Base-by-base conservation (phyloP, 30 jellyfish, hydroid and myxozoan species). In the Morbakka virulenta region DNA sequence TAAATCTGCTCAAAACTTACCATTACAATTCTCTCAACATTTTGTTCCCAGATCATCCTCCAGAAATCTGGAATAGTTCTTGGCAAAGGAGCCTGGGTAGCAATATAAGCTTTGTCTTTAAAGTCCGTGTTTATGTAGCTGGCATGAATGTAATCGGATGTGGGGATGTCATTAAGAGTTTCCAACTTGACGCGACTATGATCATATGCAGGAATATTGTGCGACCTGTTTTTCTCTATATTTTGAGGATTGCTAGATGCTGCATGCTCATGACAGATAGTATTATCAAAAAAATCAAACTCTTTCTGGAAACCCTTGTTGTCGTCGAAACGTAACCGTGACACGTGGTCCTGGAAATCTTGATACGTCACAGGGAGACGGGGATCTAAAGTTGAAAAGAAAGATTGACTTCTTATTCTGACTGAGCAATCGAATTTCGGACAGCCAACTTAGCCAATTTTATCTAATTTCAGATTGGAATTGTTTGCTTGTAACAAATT, bases 11-110 rank as follows among this genome's bases (percentile, higher is more conserved):
- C n/a, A n/a, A n/a, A 35, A 13, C 91, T 4, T 34, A 82, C 88
- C 97, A 81, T 89, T 0, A 89, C 91, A 31, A 89, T 80, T 3
- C 31, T 61, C 75, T 74, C 64, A 20, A 84, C 30, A 62, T 89
- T 93, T 30, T 66, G 26, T 49, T 89, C 97, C 82, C 85, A 89
- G 9, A 89, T 29, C 97, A 89, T 89, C 20, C 97, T 72, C 97
- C 97, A 89, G 35, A 89, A 89, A 28, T 76, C 95, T 3, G 77
- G 52, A 12, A 89, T 28, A 28, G 97, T 76, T 14, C 77, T 93
- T 3, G 86, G 87, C 27, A 79, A 80, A 2, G 97, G 97, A 6
- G 95, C 89, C 64, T 89, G 97, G 9, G 97, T 82, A 9, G 93
- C 92, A 29, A 89, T 82, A 53, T 72, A 89, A 0, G 97, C 77